These are phyloP conservation scores for Lepidonotus clava DNA, from an alignment of 2,888 invertebrate species.

Conservation along the genomic window DNA sequence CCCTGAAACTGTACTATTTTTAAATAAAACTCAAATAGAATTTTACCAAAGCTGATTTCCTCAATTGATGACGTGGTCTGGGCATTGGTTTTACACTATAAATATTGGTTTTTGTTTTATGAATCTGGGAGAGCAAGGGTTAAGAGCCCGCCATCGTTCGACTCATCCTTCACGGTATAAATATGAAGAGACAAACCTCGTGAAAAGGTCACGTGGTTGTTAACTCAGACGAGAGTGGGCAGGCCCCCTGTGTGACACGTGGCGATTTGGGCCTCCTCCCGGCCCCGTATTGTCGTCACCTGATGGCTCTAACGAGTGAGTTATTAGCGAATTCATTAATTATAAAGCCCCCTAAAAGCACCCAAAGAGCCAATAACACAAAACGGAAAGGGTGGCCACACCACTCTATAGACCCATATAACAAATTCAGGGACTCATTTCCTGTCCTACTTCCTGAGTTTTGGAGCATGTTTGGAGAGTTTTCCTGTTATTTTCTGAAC, in stretches of 20 bases:
- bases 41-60: too few species aligned
- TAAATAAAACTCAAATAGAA: not conserved
- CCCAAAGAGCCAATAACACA: not conserved
- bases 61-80: too few species aligned
- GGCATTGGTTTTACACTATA: too few species aligned
- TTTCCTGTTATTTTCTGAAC: too few species aligned
- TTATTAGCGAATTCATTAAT: slow-evolving; percentile 48
- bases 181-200: slow-evolving; percentile 46
- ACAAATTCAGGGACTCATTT: too few species aligned
- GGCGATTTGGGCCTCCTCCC: slow-evolving; percentile 5
- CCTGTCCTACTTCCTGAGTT: too few species aligned
- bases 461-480: too few species aligned
- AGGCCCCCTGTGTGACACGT: slow-evolving; percentile 2
- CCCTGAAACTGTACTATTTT: not conserved
- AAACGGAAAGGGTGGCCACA: too few species aligned
- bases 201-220: slow-evolving; percentile 49
- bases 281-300: not conserved
- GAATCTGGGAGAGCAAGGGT: too few species aligned
- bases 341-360: not conserved
- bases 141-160: too few species aligned
- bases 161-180: slow-evolving; percentile 42
- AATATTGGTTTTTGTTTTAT: too few species aligned
- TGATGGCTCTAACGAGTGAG: slow-evolving; percentile 40
- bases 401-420: too few species aligned
- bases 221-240: slow-evolving; percentile 22